Evolutionary conservation across 2,888 invertebrate species (phyloP).

Genomic region (Erannis defoliaria): DNA sequence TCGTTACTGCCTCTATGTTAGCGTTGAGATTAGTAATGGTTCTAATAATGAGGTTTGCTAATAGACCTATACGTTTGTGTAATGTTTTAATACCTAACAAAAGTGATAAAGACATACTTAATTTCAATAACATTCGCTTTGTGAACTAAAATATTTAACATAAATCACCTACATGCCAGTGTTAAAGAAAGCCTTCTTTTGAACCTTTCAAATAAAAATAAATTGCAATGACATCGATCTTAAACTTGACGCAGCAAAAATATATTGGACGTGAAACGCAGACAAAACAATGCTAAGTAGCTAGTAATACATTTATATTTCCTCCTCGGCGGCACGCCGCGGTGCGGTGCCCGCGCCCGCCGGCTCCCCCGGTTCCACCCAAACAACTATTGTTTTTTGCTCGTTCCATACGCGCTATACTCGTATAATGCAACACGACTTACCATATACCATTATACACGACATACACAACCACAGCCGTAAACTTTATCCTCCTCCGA

Average conservation of each 20-base stretch:
- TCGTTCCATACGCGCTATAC: conserved; percentile 31
- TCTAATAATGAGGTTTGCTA: not conserved
- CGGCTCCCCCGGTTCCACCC: conserved; percentile 40
- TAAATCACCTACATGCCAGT: not conserved
- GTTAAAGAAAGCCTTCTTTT: not conserved
- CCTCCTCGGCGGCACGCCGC: too few relatives aligned
- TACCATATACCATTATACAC: conserved; percentile 25
- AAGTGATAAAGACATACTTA: too few relatives aligned
- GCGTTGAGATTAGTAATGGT: not conserved
- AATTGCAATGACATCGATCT: conserved; percentile 15
- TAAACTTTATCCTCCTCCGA: conserved; percentile 29
- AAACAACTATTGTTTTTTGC: conserved; percentile 60
- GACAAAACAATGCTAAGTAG: conserved; percentile 45
- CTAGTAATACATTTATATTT: conserved; percentile 24
- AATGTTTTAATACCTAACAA: not conserved
- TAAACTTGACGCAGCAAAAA: conserved; percentile 22
- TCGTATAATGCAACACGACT: conserved; percentile 32
- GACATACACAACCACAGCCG: conserved; percentile 22
- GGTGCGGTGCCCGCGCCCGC: conserved; percentile 20
- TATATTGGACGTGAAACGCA: conserved; percentile 37
- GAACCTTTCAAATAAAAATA: not conserved
- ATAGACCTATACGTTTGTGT: too few relatives aligned
- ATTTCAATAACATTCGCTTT: too few relatives aligned
- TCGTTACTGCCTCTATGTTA: not conserved
- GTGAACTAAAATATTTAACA: not conserved